These are phyloP conservation scores for Clanis bilineata DNA, from an alignment of 2,888 invertebrate genomes.

Conservation along the genomic window DNA sequence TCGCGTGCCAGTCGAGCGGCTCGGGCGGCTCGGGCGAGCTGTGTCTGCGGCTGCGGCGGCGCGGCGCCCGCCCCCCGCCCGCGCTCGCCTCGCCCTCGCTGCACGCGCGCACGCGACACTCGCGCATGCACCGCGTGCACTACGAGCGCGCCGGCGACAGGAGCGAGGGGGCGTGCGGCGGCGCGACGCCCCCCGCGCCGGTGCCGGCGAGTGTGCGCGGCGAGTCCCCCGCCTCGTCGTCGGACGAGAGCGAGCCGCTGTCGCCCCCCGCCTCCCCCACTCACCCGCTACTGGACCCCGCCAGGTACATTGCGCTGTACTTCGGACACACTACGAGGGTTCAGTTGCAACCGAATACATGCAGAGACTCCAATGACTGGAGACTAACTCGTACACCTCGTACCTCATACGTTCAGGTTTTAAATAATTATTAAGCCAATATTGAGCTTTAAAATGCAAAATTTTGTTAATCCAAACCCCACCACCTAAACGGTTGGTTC, in stretches of 20 bases:
- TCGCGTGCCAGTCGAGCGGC: conserved; percentile 24
- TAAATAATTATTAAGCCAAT: no score
- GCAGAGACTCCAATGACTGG: no score
- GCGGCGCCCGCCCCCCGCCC: conserved; percentile 39
- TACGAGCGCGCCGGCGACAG: background rate
- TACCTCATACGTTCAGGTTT: no score
- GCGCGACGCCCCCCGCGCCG: conserved; percentile 18
- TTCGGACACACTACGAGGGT: background rate
- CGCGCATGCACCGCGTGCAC: conserved; percentile 17
- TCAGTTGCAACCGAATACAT: no score
- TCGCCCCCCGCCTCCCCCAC: conserved; percentile 72
- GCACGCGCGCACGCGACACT: conserved; percentile 15
- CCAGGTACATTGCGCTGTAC: conserved; percentile 43
- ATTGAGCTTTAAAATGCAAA: no score
- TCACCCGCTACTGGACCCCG: conserved; percentile 49
- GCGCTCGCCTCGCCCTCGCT: conserved; percentile 26
- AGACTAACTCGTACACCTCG: no score
- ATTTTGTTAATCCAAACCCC: no score
- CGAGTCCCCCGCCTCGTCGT: conserved; percentile 35
- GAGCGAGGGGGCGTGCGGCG: conserved; percentile 3
- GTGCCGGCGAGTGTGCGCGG: conserved; percentile 19
- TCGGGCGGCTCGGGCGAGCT: conserved; percentile 43
- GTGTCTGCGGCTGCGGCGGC: conserved; percentile 46
- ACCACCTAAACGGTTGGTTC: no score
- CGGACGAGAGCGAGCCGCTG: conserved; percentile 67